A percentile compares a stretch with the other conserved stretches of the same genome.
These are phyloP conservation scores for Glaucopsyche alexis DNA, from an alignment of 2,888 invertebrate genomes.

Conservation along the genomic window DNA sequence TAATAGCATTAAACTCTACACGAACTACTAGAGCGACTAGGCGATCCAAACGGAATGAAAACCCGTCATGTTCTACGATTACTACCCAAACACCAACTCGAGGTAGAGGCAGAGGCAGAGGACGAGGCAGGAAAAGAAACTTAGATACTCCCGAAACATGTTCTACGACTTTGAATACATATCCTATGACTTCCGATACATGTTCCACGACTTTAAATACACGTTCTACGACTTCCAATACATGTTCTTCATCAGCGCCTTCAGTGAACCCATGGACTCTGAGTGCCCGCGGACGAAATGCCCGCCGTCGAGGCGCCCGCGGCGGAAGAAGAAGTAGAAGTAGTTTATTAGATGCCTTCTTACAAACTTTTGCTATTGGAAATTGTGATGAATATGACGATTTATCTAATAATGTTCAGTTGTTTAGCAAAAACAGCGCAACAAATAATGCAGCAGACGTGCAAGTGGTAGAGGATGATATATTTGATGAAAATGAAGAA, in stretches of 20 bases:
- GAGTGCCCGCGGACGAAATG: not conserved
- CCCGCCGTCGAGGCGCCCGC: slow-evolving; percentile 33
- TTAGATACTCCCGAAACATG: not conserved
- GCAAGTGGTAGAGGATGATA: slow-evolving; percentile 46
- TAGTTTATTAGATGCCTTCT: not conserved
- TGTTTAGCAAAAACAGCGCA: slow-evolving; percentile 48
- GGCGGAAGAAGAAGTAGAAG: slow-evolving; percentile 27
- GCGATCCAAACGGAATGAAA: slow-evolving; percentile 33
- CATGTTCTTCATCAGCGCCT: not conserved
- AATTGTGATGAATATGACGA: slow-evolving; percentile 65
- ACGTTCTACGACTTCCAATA: not conserved
- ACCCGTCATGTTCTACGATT: slow-evolving; percentile 26
- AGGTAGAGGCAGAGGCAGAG: slow-evolving; percentile 32
- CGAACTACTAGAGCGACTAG: slow-evolving; percentile 18
- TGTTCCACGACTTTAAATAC: not conserved
- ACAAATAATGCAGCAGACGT: slow-evolving; percentile 41
- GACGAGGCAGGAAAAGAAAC: slow-evolving; percentile 24
- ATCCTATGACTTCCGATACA: not conserved
- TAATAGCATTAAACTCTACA: slow-evolving; percentile 32
- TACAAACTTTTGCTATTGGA: slow-evolving; percentile 56
- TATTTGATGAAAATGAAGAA: slow-evolving; percentile 62
- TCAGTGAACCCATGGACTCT: not conserved
- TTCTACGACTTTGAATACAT: not conserved
- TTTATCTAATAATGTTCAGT: slow-evolving; percentile 47
- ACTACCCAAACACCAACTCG: slow-evolving; percentile 27